A percentile compares a stretch with the other conserved stretches of the same genome.
phyloP scores from a whole-genome alignment of 2,888 invertebrate genomes.

The Epistrophe grossulariae region DNA sequence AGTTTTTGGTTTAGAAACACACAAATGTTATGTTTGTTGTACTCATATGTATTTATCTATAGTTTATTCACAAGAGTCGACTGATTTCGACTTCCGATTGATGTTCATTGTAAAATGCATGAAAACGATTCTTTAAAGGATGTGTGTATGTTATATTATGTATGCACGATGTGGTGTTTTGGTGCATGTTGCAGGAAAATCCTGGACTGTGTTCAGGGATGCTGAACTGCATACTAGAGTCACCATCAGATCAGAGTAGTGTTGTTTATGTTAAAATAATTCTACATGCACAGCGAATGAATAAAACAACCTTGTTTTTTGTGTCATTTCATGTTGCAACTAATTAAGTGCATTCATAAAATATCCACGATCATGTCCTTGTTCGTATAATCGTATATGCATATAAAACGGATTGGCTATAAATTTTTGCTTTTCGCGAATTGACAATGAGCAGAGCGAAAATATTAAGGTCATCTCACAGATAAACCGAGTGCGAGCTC shows the following conservation, averaged over 20 bases:
- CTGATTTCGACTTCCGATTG: slow-evolving; percentile 52
- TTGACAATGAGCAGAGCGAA: slow-evolving; percentile 30
- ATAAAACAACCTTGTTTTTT: slow-evolving; percentile 44
- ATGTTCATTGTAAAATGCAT: slow-evolving; percentile 11
- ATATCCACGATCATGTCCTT: slow-evolving; percentile 14
- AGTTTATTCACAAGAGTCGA: background rate
- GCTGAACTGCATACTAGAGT: background rate
- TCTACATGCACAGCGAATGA: slow-evolving; percentile 34
- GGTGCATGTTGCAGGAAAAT: background rate
- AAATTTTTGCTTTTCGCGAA: slow-evolving; percentile 52
- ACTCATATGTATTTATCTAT: background rate
- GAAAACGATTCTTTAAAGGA: slow-evolving; percentile 16
- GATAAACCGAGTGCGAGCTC: slow-evolving; percentile 57
- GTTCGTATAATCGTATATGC: background rate
- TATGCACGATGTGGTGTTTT: background rate
- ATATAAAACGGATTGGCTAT: slow-evolving; percentile 33
- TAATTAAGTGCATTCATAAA: slow-evolving; percentile 55
- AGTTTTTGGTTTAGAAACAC: background rate
- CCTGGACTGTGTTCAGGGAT: background rate
- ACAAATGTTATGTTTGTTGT: background rate
- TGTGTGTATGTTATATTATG: background rate
- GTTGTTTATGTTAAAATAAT: slow-evolving; percentile 41
- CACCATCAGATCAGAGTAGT: background rate
- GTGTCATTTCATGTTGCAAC: slow-evolving; percentile 46
- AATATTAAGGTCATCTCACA: slow-evolving; percentile 64